Base-by-base conservation (phyloP, 1,140 invertebrate genomes). In the Calosoma granatense region DNA sequence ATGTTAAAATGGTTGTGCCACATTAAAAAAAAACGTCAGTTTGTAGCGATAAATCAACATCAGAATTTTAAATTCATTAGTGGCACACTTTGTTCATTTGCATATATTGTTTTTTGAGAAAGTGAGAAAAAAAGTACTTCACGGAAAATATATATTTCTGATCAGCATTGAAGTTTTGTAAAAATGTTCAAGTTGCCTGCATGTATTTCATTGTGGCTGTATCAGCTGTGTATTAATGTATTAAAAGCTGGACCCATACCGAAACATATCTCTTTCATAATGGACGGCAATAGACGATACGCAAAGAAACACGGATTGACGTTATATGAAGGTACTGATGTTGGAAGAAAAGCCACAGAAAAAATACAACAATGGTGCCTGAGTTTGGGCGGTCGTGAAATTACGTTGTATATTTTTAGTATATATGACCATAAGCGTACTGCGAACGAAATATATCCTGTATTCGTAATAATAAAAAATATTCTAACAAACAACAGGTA, bases 261-360 rank as follows among this genome's bases (percentile, higher is more conserved):
- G 0, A 79, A 82, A 63, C 96, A 99, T 76, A 77, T 98, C 55
- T 95, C 94, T 0, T 87, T 99, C 69, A 98, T 99, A 55, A 98
- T 99, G 94, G 97, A 99, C 77, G 97, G 97, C 17, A 99, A 99
- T 75, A 80, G 97, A 58, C 77, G 97, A 62, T 99, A 85, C 78
- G 97, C 97, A 0, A 83, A 78, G 57, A 92, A 92, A 70, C 80
- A 84, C 36, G 80, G 87, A 17, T 77, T 94, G 0, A 74, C 83
- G 22, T 88, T 84, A 67, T 72, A 82, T 22, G 80, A 90, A 63
- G 97, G 97, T 0, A 97, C 99, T 76, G 74, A 79, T 0, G 84
- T 84, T 76, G 97, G 97, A 26, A 99, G 98, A 76, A 84, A 96
- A 56, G 98, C 95, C 75, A 74, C 99, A 51, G 80, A 94, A 0